Evolutionary conservation across 37 sponge, comb jelly and placozoan genomes (phyloP).

Genomic region (Hexactinellida sp.): DNA sequence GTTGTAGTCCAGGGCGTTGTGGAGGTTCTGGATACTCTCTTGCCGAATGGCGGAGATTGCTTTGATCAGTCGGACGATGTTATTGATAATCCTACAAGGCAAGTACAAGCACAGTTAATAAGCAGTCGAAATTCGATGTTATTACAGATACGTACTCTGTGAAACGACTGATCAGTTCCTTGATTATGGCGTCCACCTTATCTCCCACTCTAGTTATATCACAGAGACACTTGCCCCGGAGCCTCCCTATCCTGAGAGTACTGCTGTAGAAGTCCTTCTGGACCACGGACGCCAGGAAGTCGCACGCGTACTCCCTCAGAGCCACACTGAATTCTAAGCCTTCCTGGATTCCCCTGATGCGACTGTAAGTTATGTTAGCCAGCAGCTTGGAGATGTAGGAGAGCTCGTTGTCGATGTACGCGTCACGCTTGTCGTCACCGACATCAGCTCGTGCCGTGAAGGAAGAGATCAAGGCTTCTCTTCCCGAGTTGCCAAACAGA

Average conservation of each 20-base stretch:
- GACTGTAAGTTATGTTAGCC: background rate
- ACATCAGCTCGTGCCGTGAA: background rate
- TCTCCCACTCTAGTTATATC: background rate
- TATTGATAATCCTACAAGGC: background rate
- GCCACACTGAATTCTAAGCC: background rate
- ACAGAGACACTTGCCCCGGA: background rate
- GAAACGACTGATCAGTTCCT: background rate
- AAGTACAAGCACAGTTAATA: background rate
- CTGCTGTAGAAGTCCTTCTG: background rate
- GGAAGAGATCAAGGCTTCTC: background rate
- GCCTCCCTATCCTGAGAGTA: background rate
- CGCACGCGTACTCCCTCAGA: background rate
- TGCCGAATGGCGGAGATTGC: background rate
- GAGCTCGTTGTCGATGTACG: background rate
- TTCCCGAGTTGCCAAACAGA: background rate
- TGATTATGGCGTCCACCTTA: background rate
- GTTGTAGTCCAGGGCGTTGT: background rate
- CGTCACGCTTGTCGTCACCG: background rate
- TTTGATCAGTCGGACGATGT: background rate
- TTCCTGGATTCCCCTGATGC: background rate
- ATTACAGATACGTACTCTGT: background rate
- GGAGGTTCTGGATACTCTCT: background rate
- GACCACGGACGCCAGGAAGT: background rate
- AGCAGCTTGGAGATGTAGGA: background rate
- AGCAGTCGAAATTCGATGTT: too few relatives aligned